Evolutionary conservation across 2,888 invertebrate genomes (phyloP), one percentile per base, ranked within the genome.

Genomic region (Tricholauxania praeusta): DNA sequence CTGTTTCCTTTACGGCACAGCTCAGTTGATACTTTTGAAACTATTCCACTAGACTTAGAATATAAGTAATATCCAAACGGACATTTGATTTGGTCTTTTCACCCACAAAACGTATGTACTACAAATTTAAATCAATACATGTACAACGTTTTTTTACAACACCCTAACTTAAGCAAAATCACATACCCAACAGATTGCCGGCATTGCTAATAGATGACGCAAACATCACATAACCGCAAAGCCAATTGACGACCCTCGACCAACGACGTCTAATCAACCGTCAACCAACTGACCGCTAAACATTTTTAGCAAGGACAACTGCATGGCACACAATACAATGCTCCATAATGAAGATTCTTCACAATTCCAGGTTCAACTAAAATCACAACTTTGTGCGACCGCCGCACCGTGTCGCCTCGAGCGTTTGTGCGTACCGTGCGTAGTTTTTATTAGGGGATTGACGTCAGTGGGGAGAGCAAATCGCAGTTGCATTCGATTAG

Each of bases 321-420:
- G 78, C 78, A 78, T 78, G 72, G 72, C 82, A 80, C 81, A 78
- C 76, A 69, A 77, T 39, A 39, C 39, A 83, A 83, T 79, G 79
- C 81, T 79, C 82, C 82, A 83, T 82, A 83, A 83, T 83, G 83
- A 83, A 79, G 80, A 78, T 82, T 79, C 78, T 78, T 78, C 77
- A 74, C 71, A 59, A 73, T 75, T 75, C 69, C 73, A 76, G 66
- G 73, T 57, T 69, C 74, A 74, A 78, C 80, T 77, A 80, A 79
- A 74, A 81, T 80, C 79, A 82, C 82, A 83, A 82, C 80, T 81
- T 81, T 82, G 82, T 48, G 80, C 81, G 82, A 53, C 68, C 68
- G 69, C 78, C 76, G 73, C 79, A 79, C 79, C 74, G 69, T 75
- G 76, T 76, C 77, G 78, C 76, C 76, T 78, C 79, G 78, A 70